Base-by-base conservation (phyloP, 1,140 invertebrate genomes). In the Caenorhabditis tropicalis region DNA sequence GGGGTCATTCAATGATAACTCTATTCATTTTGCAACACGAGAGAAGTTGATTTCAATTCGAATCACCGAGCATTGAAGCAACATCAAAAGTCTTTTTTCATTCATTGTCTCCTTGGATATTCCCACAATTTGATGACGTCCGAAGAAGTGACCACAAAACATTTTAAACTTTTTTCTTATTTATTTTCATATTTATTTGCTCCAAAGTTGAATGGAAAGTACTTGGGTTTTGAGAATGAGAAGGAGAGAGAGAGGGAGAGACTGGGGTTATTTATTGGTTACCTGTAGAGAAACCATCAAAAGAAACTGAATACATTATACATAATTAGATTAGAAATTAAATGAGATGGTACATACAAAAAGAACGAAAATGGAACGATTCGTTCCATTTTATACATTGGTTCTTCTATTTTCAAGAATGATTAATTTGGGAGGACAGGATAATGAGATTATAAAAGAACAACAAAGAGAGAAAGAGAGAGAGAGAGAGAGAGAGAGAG, bases 151-250 rank as follows among this genome's bases (percentile, higher is more conserved):
- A 56, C 24, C 53, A 56, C 53, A 56, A 56, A 56, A 27, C 53
- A 56, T 56, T 56, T 27, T 56, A 12, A 21, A 56, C 24, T 7
- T 56, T n/a, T 51, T 51, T 56, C 10, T 27, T 27, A 21, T 27
- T 10, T 27, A 56, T 36, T 58, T 36, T 19, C 4, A 65, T 36
- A 65, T 65, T 65, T 36, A 65, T 65, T 65, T 65, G 58, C 58
- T 65, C 58, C 58, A 65, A 65, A 65, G 36, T 60, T 10, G n/a
- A 65, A 65, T 65, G 58, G 58, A 65, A 65, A 65, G 58, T 65
- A 65, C 58, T 65, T 29, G 58, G 29, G 53, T 58, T 24, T 58
- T 58, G 53, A 27, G 53, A 7, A 31, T 2, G 19, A 0, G 12
- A 6, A 2, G 29, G 58, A 21, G 31, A 27, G n/a, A 36, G 58